A percentile compares a stretch with the other conserved stretches of the same genome.
These are phyloP conservation scores for Carassius auratus DNA, from an alignment of 2,113 vertebrate species.

Conservation along the genomic window DNA sequence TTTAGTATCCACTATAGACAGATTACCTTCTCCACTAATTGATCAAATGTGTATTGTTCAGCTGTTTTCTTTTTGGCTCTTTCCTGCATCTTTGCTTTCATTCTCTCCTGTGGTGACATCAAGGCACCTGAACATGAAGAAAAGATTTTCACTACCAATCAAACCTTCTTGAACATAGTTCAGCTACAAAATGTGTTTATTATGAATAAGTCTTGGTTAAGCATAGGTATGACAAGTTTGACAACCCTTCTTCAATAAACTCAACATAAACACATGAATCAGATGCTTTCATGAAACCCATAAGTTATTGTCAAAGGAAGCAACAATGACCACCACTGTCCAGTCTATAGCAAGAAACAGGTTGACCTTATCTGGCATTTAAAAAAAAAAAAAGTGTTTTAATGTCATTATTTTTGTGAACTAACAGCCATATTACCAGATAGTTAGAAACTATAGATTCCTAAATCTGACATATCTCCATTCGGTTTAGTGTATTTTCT, in stretches of 20 bases:
- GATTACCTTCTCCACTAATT: slow-evolving; percentile 78
- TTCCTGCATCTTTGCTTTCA: slow-evolving; percentile 78
- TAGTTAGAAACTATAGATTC: not conserved
- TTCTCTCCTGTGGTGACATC: slow-evolving; percentile 74
- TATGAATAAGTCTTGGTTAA: not conserved
- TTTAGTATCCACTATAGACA: not conserved
- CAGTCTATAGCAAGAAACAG: not conserved
- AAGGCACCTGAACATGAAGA: slow-evolving; percentile 62
- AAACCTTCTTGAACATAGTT: not conserved
- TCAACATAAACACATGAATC: not conserved
- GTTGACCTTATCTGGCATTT: not conserved
- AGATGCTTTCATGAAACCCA: not conserved
- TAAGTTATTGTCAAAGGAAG: not conserved
- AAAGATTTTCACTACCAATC: not conserved
- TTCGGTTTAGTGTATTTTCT: slow-evolving; percentile 67
- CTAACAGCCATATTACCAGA: not conserved
- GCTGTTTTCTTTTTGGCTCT: slow-evolving; percentile 81
- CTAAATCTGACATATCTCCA: slow-evolving; percentile 61
- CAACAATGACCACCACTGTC: not conserved
- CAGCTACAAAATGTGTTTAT: not conserved
- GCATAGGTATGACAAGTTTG: not conserved
- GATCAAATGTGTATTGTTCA: slow-evolving; percentile 75
- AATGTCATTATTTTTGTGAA: not conserved
- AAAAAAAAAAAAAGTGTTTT: not conserved
- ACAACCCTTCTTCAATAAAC: not conserved